Evolutionary conservation across 2,888 invertebrate species (phyloP).

Genomic region (Schizaphis graminum): DNA sequence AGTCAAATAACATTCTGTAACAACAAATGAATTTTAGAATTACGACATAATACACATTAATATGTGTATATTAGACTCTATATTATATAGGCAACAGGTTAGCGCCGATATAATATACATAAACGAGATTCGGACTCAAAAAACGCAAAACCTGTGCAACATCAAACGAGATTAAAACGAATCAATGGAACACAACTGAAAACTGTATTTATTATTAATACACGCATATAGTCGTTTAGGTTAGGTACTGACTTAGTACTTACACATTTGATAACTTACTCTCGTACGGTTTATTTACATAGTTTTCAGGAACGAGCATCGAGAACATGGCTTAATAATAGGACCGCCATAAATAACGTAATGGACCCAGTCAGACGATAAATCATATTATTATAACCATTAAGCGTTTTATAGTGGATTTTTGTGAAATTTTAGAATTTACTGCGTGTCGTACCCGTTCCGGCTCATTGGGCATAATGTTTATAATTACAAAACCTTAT

Average conservation of each 20-base stretch:
- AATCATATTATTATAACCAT: constrained; percentile 15
- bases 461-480: background rate
- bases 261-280: background rate
- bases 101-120: background rate
- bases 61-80: background rate
- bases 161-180: background rate
- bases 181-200: background rate
- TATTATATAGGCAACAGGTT: background rate
- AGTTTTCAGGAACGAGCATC: background rate
- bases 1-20: background rate
- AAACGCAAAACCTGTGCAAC: background rate
- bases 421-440: constrained; percentile 12
- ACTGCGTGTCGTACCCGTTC: background rate
- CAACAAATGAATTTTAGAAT: background rate
- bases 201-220: background rate
- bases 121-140: background rate
- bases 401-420: background rate
- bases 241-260: background rate
- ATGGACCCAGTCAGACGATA: constrained; percentile 6
- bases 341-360: constrained; percentile 17
- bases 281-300: constrained; percentile 10
- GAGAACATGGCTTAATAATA: constrained; percentile 6
- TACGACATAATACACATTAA: background rate
- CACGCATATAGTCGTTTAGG: background rate
- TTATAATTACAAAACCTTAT: constrained; percentile 23